Conservation (phyloP, 2,888 invertebrate species). For the Notodonta ziczac region DNA sequence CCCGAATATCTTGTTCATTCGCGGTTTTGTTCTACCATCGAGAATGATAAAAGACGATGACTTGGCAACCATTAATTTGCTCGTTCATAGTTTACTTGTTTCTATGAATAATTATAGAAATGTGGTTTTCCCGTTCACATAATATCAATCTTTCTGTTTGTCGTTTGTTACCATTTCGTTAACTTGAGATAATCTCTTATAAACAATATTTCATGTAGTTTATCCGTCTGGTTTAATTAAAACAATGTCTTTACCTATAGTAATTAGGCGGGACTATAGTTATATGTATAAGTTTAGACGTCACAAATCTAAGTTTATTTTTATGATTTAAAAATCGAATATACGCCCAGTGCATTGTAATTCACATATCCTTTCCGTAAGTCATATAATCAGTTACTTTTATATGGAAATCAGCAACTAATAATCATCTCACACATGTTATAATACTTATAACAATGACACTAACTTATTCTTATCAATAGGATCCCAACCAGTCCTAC, state of each 20-base stretch:
- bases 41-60: no score
- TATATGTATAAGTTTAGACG: background rate
- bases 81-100: background rate
- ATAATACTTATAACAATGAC: background rate
- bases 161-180: background rate
- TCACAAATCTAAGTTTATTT: background rate
- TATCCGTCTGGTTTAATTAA: no score
- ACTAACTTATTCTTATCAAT: background rate
- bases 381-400: background rate
- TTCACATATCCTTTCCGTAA: background rate
- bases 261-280: no score
- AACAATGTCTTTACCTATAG: no score
- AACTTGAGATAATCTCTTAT: background rate
- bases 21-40: no score
- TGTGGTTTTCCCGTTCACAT: background rate
- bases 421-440: background rate
- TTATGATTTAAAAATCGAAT: background rate
- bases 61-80: background rate
- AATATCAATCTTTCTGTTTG: background rate
- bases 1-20: no score
- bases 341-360: background rate
- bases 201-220: background rate
- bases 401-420: background rate
- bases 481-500: no score
- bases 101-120: background rate